Base-by-base conservation (phyloP, 2,113 vertebrate genomes). In the Amia ocellicauda region DNA sequence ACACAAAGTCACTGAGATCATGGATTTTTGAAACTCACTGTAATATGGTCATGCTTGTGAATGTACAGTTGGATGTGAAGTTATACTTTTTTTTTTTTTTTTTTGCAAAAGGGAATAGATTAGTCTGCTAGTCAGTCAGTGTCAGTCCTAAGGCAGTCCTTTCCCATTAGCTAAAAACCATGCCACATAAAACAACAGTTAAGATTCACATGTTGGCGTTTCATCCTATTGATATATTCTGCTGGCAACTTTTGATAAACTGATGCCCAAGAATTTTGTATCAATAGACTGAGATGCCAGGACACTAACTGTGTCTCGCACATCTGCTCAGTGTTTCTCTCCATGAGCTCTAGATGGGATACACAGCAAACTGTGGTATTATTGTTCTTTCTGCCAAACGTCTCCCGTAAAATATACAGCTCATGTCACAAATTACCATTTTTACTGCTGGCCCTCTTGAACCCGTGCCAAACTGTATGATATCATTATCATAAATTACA, bases 401-500 rank as follows among this genome's bases (percentile, higher is more conserved):
- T 60, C 68, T 67, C 45, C 75, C 67, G 58, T 75, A 68, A 77
- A 79, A 78, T 72, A 73, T 69, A 73, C 68, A 58, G 64, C 73
- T 57, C 14, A 47, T 42, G 73, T 80, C 73, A 73, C 64, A 79
- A 64, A 68, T 58, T 52, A 64, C 16, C 5, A 47, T 63, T 62
- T 70, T 69, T 73, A 77, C 27, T 9, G 63, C 69, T 69, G 68
- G 51, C 62, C 69, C 72, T 78, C 69, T 63, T 64, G 66, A 69
- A 60, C 22, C 63, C 45, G 27, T 1, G 62, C 73, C 80, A 79
- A 71, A 76, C 66, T 64, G 66, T 66, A 74, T 81, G 77, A 85
- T 72, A 67, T 80, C 83, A 85, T 67, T 42, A 24, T 68, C 66
- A 66, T 77, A 80, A 79, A 82, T 75, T 66, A 75, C 47, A 23